Evolutionary conservation across 2,797 vertebrate species (phyloP).

Genomic region (Sebastes kiyomatsui): DNA sequence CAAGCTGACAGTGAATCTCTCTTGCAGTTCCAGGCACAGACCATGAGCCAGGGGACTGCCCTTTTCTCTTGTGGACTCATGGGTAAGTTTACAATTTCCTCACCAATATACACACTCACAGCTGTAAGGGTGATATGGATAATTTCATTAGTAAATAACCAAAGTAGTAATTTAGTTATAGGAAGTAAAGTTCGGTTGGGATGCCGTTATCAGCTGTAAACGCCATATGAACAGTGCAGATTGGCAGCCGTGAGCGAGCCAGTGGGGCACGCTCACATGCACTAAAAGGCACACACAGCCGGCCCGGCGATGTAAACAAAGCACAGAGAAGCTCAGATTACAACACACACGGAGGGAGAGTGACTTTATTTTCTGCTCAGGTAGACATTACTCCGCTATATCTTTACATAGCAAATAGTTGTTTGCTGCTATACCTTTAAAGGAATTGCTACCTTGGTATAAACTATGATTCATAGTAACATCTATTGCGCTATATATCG

Average conservation of each 20-base stretch:
- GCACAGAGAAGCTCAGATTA: neutral
- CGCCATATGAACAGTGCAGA: neutral
- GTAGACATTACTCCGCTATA: no score
- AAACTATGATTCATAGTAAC: neutral
- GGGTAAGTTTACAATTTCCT: conserved; percentile 81
- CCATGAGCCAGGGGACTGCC: conserved; percentile 95
- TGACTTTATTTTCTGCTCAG: neutral
- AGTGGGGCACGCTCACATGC: no score
- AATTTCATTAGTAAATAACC: neutral
- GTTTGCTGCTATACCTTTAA: neutral
- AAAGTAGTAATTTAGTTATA: neutral
- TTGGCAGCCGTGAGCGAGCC: neutral
- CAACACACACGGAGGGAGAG: neutral
- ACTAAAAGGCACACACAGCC: neutral
- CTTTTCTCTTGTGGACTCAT: conserved; percentile 94
- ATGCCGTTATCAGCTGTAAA: neutral
- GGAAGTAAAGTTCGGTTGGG: no score
- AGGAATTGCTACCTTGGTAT: neutral
- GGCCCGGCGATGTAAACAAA: neutral
- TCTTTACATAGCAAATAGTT: no score
- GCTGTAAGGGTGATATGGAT: neutral
- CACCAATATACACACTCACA: neutral
- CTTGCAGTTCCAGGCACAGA: conserved; percentile 88
- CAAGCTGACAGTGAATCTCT: conserved; percentile 41
- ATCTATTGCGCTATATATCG: neutral